A percentile compares a stretch with the other conserved stretches of the same genome.
Evolutionary conservation across 1,140 invertebrate species (phyloP).

Genomic region (Dolichoris vasculosae): DNA sequence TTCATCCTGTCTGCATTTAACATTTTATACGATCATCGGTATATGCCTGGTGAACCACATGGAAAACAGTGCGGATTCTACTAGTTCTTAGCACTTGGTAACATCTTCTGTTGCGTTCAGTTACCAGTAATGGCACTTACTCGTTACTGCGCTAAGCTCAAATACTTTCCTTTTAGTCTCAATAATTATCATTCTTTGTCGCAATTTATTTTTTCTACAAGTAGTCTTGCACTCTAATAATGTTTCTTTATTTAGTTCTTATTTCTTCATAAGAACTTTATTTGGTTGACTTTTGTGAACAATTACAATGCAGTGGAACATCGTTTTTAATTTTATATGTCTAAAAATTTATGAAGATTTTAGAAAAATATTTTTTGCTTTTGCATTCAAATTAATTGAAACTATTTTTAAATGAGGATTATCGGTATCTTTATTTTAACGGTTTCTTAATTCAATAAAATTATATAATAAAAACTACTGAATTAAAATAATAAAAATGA

Average conservation of each 20-base stretch:
- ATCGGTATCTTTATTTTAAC: too few species aligned
- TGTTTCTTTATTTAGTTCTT: background rate
- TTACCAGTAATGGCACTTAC: constrained; percentile 31
- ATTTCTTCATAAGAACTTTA: background rate
- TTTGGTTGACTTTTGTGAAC: too few species aligned
- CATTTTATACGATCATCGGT: constrained; percentile 70
- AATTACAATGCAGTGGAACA: too few species aligned
- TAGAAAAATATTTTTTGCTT: too few species aligned
- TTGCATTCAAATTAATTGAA: too few species aligned
- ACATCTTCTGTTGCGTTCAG: constrained; percentile 10
- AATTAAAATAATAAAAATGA: too few species aligned
- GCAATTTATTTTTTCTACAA: background rate
- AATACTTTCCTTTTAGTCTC: background rate
- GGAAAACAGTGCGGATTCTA: constrained; percentile 73
- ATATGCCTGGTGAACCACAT: constrained; percentile 74
- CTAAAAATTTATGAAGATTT: too few species aligned
- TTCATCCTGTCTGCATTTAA: constrained; percentile 57
- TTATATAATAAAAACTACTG: too few species aligned
- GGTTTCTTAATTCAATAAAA: too few species aligned
- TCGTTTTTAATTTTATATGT: too few species aligned
- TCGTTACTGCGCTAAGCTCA: background rate
- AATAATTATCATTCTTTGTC: background rate
- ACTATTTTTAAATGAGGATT: too few species aligned
- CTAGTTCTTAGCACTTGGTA: background rate
- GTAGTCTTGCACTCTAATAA: background rate